Base-by-base conservation (phyloP, 2,113 vertebrate species). In the Castor canadensis region DNA sequence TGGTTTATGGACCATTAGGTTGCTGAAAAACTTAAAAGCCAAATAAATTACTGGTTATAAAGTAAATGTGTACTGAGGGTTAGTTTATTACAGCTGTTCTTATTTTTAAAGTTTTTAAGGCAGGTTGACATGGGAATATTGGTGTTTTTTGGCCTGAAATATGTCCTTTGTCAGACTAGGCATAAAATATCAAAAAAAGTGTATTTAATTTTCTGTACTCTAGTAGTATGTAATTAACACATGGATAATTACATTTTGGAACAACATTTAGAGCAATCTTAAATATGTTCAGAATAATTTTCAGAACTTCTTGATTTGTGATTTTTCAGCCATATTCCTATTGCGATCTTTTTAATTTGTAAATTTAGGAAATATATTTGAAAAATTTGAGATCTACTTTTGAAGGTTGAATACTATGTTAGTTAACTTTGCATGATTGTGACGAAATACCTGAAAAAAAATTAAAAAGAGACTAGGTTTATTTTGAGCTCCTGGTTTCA, bases 61-160 rank as follows among this genome's bases (percentile, higher is more conserved):
- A 79, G 35, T 73, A 35, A 87, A 3, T 28, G 1, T 49, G 1
- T 69, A 54, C 49, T 4, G 1, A 60, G 22, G 19, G 1, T 95
- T 79, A 32, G 32, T 82, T 76, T 93, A 26, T 60, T 67, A 54
- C 35, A 62, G 5, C 35, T 69, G 1, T 40, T 87, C 91, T 60
- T 76, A 71, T 47, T 47, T 96, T 85, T 86, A 67, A 47, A 79
- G 17, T 64, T 64, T 82, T 56, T 67, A 76, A 93, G 79, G 80
- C 3, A 49, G 5, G 52, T 81, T 56, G 43, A 43, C 47, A 20
- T 49, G 16, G 38, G 84, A 75, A 32, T 93, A 45, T 79, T 79
- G 87, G 30, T 93, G 62, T 92, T 90, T 58, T 93, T 52, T 77
- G 62, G 26, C 40, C 11, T 64, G n/a, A 87, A 88, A 49, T 96